These are phyloP conservation scores for Gryon sp. DNA, from an alignment of 1,140 invertebrate genomes.

Conservation along the genomic window DNA sequence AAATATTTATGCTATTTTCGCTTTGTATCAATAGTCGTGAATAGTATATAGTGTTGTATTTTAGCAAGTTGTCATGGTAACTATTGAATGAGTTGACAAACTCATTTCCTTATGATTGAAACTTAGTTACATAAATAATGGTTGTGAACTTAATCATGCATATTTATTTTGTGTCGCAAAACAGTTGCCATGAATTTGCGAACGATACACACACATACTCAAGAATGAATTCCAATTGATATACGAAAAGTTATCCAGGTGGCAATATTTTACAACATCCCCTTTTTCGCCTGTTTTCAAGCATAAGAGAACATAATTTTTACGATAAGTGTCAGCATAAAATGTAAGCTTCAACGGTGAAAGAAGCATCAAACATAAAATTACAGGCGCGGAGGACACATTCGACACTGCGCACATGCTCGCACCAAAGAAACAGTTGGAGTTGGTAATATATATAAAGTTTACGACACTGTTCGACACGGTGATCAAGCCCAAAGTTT, in stretches of 20 bases:
- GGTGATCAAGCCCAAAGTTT: constrained; percentile 66
- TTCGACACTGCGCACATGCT: constrained; percentile 48
- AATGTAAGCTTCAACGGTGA: constrained; percentile 54
- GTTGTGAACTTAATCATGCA: constrained; percentile 3
- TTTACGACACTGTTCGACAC: constrained; percentile 67
- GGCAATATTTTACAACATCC: constrained; percentile 37
- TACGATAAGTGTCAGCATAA: constrained; percentile 58
- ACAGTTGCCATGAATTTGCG: neutral
- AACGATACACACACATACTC: neutral
- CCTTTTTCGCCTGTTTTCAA: constrained; percentile 42
- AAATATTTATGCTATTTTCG: too few species aligned
- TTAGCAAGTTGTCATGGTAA: too few species aligned
- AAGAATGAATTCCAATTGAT: constrained; percentile 43
- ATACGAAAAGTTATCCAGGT: constrained; percentile 29
- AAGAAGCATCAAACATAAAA: constrained; percentile 62
- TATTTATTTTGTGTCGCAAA: neutral
- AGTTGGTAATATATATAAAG: constrained; percentile 62
- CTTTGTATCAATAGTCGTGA: too few species aligned
- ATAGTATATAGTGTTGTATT: too few species aligned
- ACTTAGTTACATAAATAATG: neutral
- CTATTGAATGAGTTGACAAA: neutral
- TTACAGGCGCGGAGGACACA: constrained; percentile 44
- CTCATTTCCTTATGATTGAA: neutral
- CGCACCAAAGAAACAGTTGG: constrained; percentile 46
- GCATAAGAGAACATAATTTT: constrained; percentile 52